Percentiles rank a stretch among this genome's conserved stretches.
Conservation (phyloP, 2,888 invertebrate species). For the Orchesellides sinensis region DNA sequence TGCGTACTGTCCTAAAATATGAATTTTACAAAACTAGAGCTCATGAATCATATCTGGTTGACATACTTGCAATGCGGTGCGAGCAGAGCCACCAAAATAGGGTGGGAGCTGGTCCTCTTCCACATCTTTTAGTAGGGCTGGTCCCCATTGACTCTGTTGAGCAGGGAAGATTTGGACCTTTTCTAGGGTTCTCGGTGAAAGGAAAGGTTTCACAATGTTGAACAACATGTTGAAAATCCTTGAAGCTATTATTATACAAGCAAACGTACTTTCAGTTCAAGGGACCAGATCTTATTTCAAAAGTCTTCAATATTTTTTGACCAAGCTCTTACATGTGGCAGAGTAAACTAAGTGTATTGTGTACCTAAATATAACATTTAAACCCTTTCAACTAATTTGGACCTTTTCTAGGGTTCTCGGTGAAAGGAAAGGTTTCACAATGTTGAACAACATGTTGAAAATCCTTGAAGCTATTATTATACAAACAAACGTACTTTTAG, state of each 20-base stretch:
- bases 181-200: constrained; percentile 59
- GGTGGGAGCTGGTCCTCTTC: constrained; percentile 61
- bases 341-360: too few species aligned
- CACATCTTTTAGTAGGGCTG: constrained; percentile 39
- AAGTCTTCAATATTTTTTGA: too few species aligned
- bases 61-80: background rate
- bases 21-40: too few species aligned
- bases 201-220: constrained; percentile 65
- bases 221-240: constrained; percentile 66
- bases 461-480: constrained; percentile 60
- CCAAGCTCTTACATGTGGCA: too few species aligned
- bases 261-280: too few species aligned
- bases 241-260: constrained; percentile 49
- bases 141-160: constrained; percentile 56
- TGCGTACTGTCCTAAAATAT: too few species aligned
- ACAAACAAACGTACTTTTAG: background rate
- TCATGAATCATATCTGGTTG: too few species aligned
- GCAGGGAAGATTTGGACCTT: constrained; percentile 56
- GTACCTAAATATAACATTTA: too few species aligned
- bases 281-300: too few species aligned
- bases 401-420: constrained; percentile 65
- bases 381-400: too few species aligned
- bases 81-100: constrained; percentile 61
- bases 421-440: constrained; percentile 66
- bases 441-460: constrained; percentile 65